These are phyloP conservation scores for Dendropsophus ebraccatus DNA, from an alignment of 2,113 vertebrate species.

Conservation along the genomic window DNA sequence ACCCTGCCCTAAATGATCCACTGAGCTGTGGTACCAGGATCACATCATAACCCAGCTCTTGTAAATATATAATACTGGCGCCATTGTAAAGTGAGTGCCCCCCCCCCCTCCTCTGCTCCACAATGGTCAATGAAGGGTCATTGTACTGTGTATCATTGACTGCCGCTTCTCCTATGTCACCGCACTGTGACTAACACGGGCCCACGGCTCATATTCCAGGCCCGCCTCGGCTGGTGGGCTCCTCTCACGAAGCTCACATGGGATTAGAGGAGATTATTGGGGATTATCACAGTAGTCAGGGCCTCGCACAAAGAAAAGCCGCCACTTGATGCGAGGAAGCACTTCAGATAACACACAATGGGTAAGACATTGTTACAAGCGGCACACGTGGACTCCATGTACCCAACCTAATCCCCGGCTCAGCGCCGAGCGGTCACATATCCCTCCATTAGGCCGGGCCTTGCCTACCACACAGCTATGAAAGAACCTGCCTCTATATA, in stretches of 20 bases:
- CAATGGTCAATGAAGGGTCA: background rate
- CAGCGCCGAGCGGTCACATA: background rate
- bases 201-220: constrained; percentile 14
- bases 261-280: constrained; percentile 35
- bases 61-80: background rate
- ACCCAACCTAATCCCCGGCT: background rate
- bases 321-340: constrained; percentile 3
- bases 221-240: constrained; percentile 12
- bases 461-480: no score
- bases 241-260: background rate
- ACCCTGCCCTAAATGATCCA: no score
- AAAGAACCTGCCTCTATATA: background rate
- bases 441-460: background rate
- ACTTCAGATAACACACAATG: constrained; percentile 33
- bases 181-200: background rate
- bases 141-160: background rate
- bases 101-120: background rate
- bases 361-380: background rate
- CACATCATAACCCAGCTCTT: background rate
- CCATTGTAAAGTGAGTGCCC: background rate
- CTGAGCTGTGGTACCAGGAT: background rate
- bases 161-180: background rate
- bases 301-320: background rate
- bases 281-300: constrained; percentile 41
- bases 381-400: background rate